Conservation (phyloP, 2,888 invertebrate species). For the Diaphora mendica region DNA sequence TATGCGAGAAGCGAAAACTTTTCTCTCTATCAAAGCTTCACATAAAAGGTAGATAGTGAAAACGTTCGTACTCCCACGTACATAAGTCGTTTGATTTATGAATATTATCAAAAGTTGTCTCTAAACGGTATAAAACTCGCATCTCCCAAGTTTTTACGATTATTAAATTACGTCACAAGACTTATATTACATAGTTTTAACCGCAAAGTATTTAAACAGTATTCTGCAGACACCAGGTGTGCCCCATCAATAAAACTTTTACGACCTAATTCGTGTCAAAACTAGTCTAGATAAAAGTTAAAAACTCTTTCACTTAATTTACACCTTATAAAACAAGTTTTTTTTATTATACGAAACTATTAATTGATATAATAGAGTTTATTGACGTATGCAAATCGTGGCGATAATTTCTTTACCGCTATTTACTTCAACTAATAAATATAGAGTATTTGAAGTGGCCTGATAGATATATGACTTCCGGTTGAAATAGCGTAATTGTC, state of each 20-base stretch:
- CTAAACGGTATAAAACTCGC: constrained; percentile 61
- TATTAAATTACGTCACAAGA: constrained; percentile 54
- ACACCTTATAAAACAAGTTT: constrained; percentile 10
- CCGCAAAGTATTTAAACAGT: not conserved
- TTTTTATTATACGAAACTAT: constrained; percentile 15
- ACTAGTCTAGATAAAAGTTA: constrained; percentile 19
- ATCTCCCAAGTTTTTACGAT: constrained; percentile 69
- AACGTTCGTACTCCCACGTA: not conserved
- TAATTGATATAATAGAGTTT: constrained; percentile 27
- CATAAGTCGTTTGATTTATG: not conserved
- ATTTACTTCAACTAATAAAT: constrained; percentile 14
- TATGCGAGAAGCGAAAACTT: not conserved
- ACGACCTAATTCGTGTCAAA: constrained; percentile 21
- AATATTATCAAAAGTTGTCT: constrained; percentile 49
- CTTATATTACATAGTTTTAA: constrained; percentile 13
- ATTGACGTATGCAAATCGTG: constrained; percentile 32
- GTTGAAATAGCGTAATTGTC: not conserved
- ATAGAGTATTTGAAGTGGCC: constrained; percentile 11
- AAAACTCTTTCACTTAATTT: constrained; percentile 19
- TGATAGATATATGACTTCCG: constrained; percentile 19
- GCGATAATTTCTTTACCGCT: constrained; percentile 19
- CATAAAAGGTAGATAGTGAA: not conserved
- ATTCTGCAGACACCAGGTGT: constrained; percentile 37
- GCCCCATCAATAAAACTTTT: constrained; percentile 34
- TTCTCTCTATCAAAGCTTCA: not conserved